Evolutionary conservation across 2,888 invertebrate species (phyloP), one percentile per base, ranked within the genome.

Genomic region (Odontocolon sp.): DNA sequence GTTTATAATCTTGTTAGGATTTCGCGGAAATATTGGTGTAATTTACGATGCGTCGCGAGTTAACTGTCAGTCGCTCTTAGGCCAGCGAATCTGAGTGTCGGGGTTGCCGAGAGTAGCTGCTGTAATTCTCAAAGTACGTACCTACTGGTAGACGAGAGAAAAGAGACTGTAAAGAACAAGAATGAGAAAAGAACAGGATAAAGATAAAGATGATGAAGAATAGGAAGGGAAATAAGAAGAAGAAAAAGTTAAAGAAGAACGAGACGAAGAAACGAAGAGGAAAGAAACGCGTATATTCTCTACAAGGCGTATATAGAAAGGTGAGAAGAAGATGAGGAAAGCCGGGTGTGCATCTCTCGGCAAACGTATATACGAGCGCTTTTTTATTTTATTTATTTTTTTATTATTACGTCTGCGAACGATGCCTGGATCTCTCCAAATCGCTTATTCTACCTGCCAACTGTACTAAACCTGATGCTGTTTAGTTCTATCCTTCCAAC

Each of bases 1-100:
- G 83, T 87, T 89, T 87, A 87, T 90, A 90, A 90, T 90, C 90
- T 90, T 87, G 89, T 90, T 89, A 89, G 87, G 86, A 89, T 88
- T 90, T 90, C 89, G 89, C 87, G 88, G 89, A 90, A 90, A 90
- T 89, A 89, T 90, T 87, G 87, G 80, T 81, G 86, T 89, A 88
- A 90, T 90, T 90, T 90, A 90, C 87, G 89, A 87, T 88, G 86
- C 87, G 87, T 87, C 84, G 81, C 85, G 70, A 69, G 74, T 80
- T 77, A 61, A 80, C 72, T 69, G 77, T 79, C 72, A 36, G 75
- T 73, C 66, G 28, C 47, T 16, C 18, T 45, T 40, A 47, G 23
- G 52, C 47, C 26, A n/a, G 38, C 54, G 36, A 45, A 73, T 68
- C 66, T 38, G 67, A 59, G 61, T 59, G 64, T 63, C 42, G 36